Base-by-base conservation (phyloP, 1,140 invertebrate genomes). In the Uloborus diversus region DNA sequence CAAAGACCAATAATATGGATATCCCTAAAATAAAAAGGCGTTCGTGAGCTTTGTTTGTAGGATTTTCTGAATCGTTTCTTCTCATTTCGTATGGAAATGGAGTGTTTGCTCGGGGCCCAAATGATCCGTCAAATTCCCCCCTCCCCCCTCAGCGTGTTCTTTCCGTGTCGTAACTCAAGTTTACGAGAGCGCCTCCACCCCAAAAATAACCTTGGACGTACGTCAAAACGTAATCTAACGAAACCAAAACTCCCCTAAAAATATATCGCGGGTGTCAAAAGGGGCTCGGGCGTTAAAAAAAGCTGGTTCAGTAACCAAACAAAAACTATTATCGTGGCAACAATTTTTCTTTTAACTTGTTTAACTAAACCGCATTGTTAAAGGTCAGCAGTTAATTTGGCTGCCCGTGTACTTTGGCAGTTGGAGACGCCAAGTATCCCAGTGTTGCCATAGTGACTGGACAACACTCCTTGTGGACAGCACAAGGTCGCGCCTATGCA, bases 371-470 rank as follows among this genome's bases (percentile, higher is more conserved):
- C 35, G 47, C 57, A 62, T 73, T 62, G 70, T 73, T 73, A 73
- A 73, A 73, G 70, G 70, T 73, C 70, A 73, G 35, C 49, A 62
- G 70, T 57, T 73, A 73, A 73, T 73, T 73, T 73, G 42, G 70
- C 57, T 73, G 70, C 27, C 57, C 70, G 57, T 73, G 70, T 73
- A 62, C 70, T 73, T 62, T 71, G 69, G 69, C 59, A 37, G 66
- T 33, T 32, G 42, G 53, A 59, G 70, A 57, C 57, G 70, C 70
- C 57, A 73, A 73, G 70, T 73, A 73, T 62, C 68, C 35, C 53
- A 59, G 53, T 57, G 53, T 71, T 42, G 28, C 70, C 20, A 73
- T 73, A 30, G 59, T 51, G 23, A 27, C 56, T 37, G 27, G 9
- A 62, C 57, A 62, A 47, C 35, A 73, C 57, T 62, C 37, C 42